Evolutionary conservation across 2,888 invertebrate genomes (phyloP), one percentile per base, ranked within the genome.

Genomic region (Gerris lacustris): DNA sequence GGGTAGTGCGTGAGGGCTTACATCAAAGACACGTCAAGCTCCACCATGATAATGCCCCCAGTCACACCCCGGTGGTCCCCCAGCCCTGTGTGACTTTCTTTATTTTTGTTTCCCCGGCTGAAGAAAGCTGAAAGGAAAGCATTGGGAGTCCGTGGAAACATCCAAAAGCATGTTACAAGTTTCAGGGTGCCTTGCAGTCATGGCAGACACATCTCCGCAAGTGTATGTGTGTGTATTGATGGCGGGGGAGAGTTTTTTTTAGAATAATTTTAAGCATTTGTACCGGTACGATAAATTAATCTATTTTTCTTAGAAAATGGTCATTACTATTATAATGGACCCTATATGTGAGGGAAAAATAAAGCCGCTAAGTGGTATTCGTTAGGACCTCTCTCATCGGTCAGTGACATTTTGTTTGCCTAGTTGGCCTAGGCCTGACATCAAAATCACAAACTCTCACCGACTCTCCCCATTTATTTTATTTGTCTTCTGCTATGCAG

Each of bases 31-130:
- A 55, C 15, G 55, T 7, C 15, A 55, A 55, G 55, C 9, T 15
- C 7, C 55, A 55, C 55, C 55, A 55, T 55, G 55, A 55, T 15
- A 55, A 15, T 55, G 55, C 55, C 55, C 55, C 55, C 15, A 55
- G 55, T 55, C 55, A 55, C 55, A 55, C 55, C 55, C 55, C 55
- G 55, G 55, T 15, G 55, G 55, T 55, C 55, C 55, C 55, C 55
- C 55, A 55, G 55, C 55, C 55, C 55, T 15, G 9, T 55, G 7
- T 9, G 9, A 55, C 9, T 55, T 15, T 15, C 55, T 55, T 55
- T n/a, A n/a, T n/a, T n/a, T n/a, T n/a, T n/a, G n/a, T n/a, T n/a
- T n/a, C n/a, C n/a, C n/a, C n/a, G n/a, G n/a, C n/a, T n/a, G n/a
- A n/a, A n/a, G 15, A 9, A 55, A 15, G 55, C 55, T 7, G 9